These are phyloP conservation scores for Cyclina sinensis DNA, from an alignment of 1,140 invertebrate species.

Conservation along the genomic window DNA sequence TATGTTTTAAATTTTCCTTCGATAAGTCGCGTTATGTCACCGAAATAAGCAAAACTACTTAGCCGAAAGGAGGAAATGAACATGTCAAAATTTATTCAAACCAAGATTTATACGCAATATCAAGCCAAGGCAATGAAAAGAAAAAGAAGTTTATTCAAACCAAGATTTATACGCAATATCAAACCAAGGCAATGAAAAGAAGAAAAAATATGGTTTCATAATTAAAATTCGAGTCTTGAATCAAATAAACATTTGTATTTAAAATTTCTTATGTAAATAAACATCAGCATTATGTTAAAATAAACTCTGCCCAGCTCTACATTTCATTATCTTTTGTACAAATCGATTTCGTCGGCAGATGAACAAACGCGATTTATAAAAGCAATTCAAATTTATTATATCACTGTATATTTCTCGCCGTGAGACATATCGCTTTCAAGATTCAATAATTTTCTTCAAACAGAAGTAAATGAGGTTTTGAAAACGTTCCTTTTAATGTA, in stretches of 20 bases:
- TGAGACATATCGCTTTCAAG: background rate
- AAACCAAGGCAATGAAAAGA: too few species aligned
- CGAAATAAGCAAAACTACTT: too few species aligned
- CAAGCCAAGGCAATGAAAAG: too few species aligned
- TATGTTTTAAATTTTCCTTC: too few species aligned
- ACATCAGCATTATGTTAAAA: background rate
- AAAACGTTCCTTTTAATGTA: background rate
- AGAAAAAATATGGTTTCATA: background rate
- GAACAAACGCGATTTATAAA: background rate
- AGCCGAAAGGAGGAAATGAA: too few species aligned
- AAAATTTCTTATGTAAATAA: background rate
- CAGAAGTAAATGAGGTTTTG: background rate
- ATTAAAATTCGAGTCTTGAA: constrained; percentile 2
- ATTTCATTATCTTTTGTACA: background rate
- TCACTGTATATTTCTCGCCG: background rate
- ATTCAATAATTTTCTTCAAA: background rate
- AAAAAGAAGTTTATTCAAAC: too few species aligned
- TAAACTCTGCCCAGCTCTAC: background rate
- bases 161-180: too few species aligned
- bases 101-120: too few species aligned
- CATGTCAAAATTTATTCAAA: too few species aligned
- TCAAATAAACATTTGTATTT: background rate
- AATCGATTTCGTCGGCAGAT: background rate
- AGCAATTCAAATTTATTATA: background rate
- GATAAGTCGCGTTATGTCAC: too few species aligned